phyloP scores from a whole-genome alignment of 2,797 vertebrate genomes.

The Carduelis carduelis region DNA sequence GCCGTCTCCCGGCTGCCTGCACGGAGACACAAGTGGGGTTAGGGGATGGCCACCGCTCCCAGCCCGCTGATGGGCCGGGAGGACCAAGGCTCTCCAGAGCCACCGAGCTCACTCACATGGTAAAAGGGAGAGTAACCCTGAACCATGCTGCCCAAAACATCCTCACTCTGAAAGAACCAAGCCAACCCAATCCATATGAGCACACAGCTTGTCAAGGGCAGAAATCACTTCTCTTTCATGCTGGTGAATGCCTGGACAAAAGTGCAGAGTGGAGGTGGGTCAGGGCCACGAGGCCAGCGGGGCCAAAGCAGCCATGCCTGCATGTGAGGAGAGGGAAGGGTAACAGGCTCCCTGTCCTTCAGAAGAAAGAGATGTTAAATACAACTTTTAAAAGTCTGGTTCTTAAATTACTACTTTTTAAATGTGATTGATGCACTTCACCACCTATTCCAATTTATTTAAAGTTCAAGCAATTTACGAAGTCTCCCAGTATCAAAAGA shows the following conservation, averaged over 20 bases:
- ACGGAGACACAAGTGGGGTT: not conserved
- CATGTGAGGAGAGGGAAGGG: not conserved
- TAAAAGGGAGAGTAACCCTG: not conserved
- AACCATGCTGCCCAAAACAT: not conserved
- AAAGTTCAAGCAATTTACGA: not conserved
- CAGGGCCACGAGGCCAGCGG: fast-evolving
- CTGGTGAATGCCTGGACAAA: not conserved
- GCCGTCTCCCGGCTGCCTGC: conserved; percentile 96
- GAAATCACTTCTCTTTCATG: not conserved
- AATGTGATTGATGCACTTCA: conserved; percentile 20
- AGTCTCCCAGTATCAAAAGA: conserved; percentile 2
- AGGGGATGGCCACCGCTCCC: not conserved
- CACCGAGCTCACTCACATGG: fast-evolving
- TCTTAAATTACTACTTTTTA: conserved; percentile 36
- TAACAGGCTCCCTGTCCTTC: not conserved
- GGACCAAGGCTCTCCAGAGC: not conserved
- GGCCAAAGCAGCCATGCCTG: not conserved
- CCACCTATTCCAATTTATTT: conserved; percentile 1
- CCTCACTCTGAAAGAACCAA: not conserved
- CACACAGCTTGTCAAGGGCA: not conserved
- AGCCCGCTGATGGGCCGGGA: fast-evolving
- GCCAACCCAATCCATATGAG: not conserved
- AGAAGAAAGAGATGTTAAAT: conserved; percentile 4
- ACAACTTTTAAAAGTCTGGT: conserved; percentile 14
- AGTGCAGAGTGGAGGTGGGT: not conserved